A percentile compares a stretch with the other conserved stretches of the same genome.
These are phyloP conservation scores for Corythaeola cristata DNA, from an alignment of 2,113 vertebrate genomes.

Conservation along the genomic window DNA sequence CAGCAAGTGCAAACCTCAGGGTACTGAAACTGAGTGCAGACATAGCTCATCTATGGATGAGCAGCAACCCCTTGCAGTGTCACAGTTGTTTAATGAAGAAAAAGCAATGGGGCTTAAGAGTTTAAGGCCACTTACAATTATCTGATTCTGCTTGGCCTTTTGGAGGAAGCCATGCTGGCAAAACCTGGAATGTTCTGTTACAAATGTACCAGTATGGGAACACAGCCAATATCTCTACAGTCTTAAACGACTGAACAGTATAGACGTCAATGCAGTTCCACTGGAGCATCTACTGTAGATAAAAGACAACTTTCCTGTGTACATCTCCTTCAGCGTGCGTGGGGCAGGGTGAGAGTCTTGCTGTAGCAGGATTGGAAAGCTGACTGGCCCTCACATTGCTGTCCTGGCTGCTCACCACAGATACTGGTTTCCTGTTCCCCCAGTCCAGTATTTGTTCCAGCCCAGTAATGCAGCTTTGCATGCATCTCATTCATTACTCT, in stretches of 20 bases:
- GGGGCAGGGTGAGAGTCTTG: background rate
- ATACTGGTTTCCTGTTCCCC: background rate
- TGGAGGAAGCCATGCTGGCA: background rate
- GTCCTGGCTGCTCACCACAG: background rate
- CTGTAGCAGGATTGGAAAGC: background rate
- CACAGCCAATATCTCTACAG: background rate
- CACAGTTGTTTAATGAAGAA: background rate
- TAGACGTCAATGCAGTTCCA: background rate
- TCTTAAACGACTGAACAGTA: background rate
- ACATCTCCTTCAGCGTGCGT: background rate
- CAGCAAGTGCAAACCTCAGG: background rate
- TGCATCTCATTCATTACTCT: slow-evolving; percentile 52
- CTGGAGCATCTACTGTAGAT: background rate
- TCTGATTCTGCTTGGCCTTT: background rate
- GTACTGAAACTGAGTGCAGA: background rate
- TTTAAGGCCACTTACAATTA: background rate
- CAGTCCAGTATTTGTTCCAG: background rate
- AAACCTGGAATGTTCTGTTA: background rate
- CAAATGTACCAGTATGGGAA: background rate
- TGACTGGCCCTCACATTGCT: background rate
- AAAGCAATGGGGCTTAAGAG: background rate
- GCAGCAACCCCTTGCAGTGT: background rate
- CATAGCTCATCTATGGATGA: background rate
- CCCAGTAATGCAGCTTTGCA: slow-evolving; percentile 21
- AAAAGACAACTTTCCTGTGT: background rate